phyloP scores from a whole-genome alignment of 2,797 vertebrate genomes.

The Onychomys arenicola region DNA sequence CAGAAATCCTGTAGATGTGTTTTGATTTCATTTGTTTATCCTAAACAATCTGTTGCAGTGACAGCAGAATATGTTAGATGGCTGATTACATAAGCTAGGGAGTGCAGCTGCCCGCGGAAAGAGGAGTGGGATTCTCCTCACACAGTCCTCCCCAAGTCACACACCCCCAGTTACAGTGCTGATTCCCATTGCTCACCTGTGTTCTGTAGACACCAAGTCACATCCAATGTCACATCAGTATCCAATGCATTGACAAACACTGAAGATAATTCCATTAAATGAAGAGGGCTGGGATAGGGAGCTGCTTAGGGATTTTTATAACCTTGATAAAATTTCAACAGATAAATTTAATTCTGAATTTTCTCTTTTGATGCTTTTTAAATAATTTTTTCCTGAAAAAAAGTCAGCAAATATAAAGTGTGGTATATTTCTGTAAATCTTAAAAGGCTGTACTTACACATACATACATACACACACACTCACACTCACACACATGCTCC shows the following conservation, averaged over 20 bases:
- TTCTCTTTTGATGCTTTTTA: neutral
- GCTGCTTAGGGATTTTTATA: neutral
- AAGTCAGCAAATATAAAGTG: neutral
- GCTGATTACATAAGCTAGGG: accelerated
- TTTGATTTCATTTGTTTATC: neutral
- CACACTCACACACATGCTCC: neutral
- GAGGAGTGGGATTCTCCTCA: accelerated
- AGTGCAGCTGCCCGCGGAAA: accelerated
- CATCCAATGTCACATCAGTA: accelerated
- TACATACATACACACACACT: neutral
- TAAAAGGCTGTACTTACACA: neutral
- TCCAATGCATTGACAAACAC: neutral
- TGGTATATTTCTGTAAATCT: neutral
- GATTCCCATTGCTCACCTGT: accelerated
- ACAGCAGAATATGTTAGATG: accelerated
- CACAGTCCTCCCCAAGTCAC: too few species aligned
- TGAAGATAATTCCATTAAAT: neutral
- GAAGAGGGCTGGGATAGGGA: neutral
- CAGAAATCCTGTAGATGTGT: neutral
- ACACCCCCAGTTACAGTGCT: neutral
- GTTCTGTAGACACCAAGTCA: accelerated
- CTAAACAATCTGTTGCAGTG: neutral
- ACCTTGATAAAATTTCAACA: neutral
- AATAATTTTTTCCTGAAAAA: neutral
- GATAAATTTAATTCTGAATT: neutral